Conservation (phyloP, 2,113 vertebrate genomes). For the Smithornis capensis region DNA sequence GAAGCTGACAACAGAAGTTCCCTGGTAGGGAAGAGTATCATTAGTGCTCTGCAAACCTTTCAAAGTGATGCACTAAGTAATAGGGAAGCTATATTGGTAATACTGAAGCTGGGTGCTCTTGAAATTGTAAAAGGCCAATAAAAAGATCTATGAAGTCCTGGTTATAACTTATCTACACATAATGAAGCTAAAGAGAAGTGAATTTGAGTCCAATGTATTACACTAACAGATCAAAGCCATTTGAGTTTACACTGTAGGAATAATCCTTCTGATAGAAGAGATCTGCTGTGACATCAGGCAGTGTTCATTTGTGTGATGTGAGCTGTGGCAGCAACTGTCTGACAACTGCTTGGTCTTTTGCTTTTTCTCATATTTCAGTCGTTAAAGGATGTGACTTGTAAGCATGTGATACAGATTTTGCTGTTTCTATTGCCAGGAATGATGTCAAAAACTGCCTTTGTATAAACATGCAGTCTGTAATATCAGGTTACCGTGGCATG, state of each 20-base stretch:
- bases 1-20: background rate
- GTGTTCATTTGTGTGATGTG: conserved; percentile 1
- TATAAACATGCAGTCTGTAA: background rate
- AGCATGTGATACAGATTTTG: background rate
- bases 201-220: background rate
- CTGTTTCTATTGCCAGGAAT: background rate
- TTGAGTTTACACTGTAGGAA: background rate
- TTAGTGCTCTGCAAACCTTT: background rate
- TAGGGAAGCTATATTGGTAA: background rate
- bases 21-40: background rate
- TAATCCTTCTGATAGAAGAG: background rate
- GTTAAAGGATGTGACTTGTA: conserved; percentile 30
- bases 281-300: background rate
- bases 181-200: background rate
- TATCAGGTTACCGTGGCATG: background rate
- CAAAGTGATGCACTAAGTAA: background rate
- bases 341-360: background rate
- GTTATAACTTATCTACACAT: background rate
- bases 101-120: background rate
- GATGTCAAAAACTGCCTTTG: background rate
- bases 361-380: background rate
- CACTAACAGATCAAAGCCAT: background rate
- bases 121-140: background rate
- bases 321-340: conserved; percentile 13
- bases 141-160: background rate